Percentiles rank a stretch among this genome's conserved stretches.
Conservation (phyloP, 2,113 vertebrate genomes). For the Reinhardtius hippoglossoides region DNA sequence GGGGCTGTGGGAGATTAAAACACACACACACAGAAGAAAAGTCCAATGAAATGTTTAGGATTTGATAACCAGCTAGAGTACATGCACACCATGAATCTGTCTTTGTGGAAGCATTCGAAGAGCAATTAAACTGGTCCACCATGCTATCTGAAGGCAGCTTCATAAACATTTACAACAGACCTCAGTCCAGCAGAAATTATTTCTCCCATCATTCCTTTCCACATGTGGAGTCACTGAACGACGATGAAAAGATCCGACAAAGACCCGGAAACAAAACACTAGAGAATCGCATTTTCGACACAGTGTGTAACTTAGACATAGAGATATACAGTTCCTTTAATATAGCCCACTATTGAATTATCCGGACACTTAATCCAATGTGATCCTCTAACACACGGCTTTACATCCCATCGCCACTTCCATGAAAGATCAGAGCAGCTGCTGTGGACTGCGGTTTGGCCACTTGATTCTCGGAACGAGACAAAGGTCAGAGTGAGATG, state of each 20-base stretch:
- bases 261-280: not conserved
- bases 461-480: constrained; percentile 66
- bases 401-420: constrained; percentile 64
- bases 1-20: constrained; percentile 1
- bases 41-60: constrained; percentile 35
- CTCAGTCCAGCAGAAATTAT: not conserved
- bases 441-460: constrained; percentile 70
- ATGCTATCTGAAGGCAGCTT: constrained; percentile 4
- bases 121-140: not conserved
- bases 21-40: constrained; percentile 7
- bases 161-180: constrained; percentile 4
- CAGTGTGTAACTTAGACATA: constrained; percentile 12
- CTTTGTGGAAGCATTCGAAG: constrained; percentile 11
- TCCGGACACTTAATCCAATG: constrained; percentile 32
- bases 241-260: constrained; percentile 2
- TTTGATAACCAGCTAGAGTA: not conserved
- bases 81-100: not conserved
- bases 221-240: not conserved
- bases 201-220: not conserved
- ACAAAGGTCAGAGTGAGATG: constrained; percentile 72
- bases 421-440: constrained; percentile 81
- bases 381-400: constrained; percentile 38
- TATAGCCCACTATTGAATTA: constrained; percentile 30
- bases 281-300: not conserved
- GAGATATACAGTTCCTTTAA: constrained; percentile 18